Base-by-base conservation (phyloP, 1,140 invertebrate genomes). In the Daktulosphaira vitifoliae region DNA sequence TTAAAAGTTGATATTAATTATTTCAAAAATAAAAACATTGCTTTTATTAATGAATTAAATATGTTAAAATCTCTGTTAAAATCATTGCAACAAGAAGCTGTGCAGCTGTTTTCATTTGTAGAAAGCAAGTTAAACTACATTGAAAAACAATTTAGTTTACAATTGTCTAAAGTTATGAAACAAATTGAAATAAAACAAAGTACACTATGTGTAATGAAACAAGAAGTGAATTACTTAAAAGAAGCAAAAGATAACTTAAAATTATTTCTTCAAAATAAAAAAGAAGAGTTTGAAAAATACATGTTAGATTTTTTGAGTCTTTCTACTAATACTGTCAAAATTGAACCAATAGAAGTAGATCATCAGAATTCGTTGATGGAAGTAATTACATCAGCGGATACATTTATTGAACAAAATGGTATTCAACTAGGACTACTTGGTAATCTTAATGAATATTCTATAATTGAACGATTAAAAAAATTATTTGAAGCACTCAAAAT, bases 391-490 rank as follows among this genome's bases (percentile, higher is more conserved):
- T 62, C 56, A 15, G 56, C 56, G 0, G 56, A 62, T 62, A 62
- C 56, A 46, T 62, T 62, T 22, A 62, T 62, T 3, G 56, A 62
- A 46, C 42, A 62, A 62, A 62, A 62, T 46, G 42, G 56, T 48
- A 62, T 62, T 62, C 56, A 62, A 1, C 18, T 62, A 13, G 13
- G 9, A 9, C 56, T 6, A 48, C 39, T 62, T 46, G 56, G 20
- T 46, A 62, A 62, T 15, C 29, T 3, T 62, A 25, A 62, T n/a
- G 56, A 48, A 8, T 48, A 62, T 37, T 48, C 42, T 4, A 62
- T 62, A 15, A 48, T 62, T 48, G 56, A 62, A 62, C 44, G 26
- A 22, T 11, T 62, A 9, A 62, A 62, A 46, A 62, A 62, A 48
- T 18, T 62, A 29, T 62, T 62, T 62, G 56, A 62, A 48, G 56